Base-by-base conservation (phyloP, 2,888 invertebrate species). In the Acanthosepion esculentum region DNA sequence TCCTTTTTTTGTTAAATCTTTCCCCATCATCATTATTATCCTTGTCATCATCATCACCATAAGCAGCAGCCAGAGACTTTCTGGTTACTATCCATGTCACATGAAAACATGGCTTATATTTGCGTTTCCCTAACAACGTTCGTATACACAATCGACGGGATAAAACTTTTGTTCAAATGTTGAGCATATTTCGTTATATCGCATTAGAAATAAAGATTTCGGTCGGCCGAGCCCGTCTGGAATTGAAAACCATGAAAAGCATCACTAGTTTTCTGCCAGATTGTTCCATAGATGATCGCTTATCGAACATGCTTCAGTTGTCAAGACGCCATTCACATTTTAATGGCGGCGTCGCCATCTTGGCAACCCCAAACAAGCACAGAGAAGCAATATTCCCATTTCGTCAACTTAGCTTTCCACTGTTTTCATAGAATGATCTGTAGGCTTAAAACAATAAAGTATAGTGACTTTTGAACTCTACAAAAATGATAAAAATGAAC, bases 101-200 rank as follows among this genome's bases (percentile, higher is more conserved):
- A 92, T 92, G 50, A 50, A 92, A 50, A 92, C 92, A 92, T 92
- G 92, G 92, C 92, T 92, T 53, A 8, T 50, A 53, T 41, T 50
- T 29, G 92, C 92, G 92, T 92, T 92, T 92, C 92, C 92, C n/a
- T 92, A 92, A 92, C 92, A 92, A 92, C 92, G 92, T 92, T n/a
- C 48, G 92, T 92, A 92, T 53, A 92, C 92, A 92, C 48, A 92
- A 48, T 53, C 53, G 53, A 18, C 10, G 48, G 48, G 29, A 26
- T 18, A 4, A 50, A 48, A 4, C 50, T 78, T 78, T n/a, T 78
- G 12, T 29, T n/a, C 78, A 78, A n/a, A 78, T 78, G 78, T 78
- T n/a, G 18, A 78, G 12, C n/a, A 78, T 48, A 92, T 48, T 92
- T 50, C 29, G 15, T 92, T 92, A 53, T 92, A n/a, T 29, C 41